Base-by-base conservation (phyloP, 37 sponge, comb jelly and placozoan species). In the Oscarella lobularis region DNA sequence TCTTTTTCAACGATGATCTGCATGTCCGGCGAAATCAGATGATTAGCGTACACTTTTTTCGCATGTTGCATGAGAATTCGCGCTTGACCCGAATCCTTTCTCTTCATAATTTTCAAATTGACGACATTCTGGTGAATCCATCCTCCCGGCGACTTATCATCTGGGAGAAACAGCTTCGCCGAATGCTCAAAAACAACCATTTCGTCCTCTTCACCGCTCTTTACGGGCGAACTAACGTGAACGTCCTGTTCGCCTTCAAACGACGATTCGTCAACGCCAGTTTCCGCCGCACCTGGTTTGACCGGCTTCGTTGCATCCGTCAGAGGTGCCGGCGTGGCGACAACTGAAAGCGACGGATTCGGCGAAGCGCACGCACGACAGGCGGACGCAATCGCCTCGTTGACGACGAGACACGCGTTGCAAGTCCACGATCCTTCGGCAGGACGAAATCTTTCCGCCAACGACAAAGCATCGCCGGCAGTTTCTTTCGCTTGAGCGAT, bases 11-110 rank as follows among this genome's bases (percentile, higher is more conserved):
- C n/a, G n/a, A n/a, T n/a, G n/a, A n/a, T n/a, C n/a, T 41, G 73
- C 90, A 92, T 92, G 36, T 85, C 86, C 3, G 60, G 37, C 39
- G 82, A 87, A 33, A 96, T 85, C 77, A 41, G 82, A 65, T 96
- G 97, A 60, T 92, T 96, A 41, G 90, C 89, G 78, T 93, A 96
- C 5, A 96, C 48, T 76, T 96, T 96, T 54, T 85, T 83, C 39
- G 92, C 97, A 37, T 93, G 76, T 38, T 93, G 74, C 97, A 96
- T 92, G 14, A 96, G 67, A 2, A 96, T 33, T n/a, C 92, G 80
- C 31, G 72, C 73, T 55, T 85, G 87, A 1, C 79, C 77, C 31
- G 85, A 87, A 20, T 31, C 0, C n/a, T 76, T 77, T 73, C 87
- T 81, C 38, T 69, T 83, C 5, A 92, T 68, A 4, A 96, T 85